These are phyloP conservation scores for Halcyon malimbica DNA, from an alignment of 2,113 vertebrate genomes.

Conservation along the genomic window DNA sequence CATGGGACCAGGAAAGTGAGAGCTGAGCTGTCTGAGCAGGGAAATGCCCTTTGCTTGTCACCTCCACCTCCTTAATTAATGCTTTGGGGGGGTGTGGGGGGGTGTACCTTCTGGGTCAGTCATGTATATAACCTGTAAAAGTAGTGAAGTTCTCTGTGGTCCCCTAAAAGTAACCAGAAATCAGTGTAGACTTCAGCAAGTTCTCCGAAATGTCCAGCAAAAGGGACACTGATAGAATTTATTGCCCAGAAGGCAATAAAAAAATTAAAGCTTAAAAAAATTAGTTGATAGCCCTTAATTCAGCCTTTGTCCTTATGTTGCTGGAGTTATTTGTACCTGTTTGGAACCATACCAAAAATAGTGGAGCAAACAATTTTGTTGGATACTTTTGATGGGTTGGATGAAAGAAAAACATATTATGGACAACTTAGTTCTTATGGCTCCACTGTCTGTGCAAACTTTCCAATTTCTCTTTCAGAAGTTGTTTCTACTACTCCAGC, in stretches of 20 bases:
- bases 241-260: not conserved
- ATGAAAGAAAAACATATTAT: not conserved
- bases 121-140: too few relatives aligned
- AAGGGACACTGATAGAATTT: not conserved
- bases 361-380: not conserved
- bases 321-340: not conserved
- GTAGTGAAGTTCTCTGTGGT: not conserved
- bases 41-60: not conserved
- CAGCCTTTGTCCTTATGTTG: not conserved
- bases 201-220: not conserved
- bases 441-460: not conserved
- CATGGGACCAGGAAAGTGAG: not conserved
- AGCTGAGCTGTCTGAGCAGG: not conserved
- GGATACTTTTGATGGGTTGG: not conserved
- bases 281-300: not conserved
- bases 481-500: not conserved
- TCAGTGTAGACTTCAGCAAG: not conserved
- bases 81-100: not conserved
- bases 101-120: not conserved
- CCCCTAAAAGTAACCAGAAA: not conserved
- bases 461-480: not conserved
- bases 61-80: not conserved
- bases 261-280: not conserved
- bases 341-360: not conserved
- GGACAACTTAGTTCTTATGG: not conserved